These are phyloP conservation scores for Colletes latitarsis DNA, from an alignment of 1,140 invertebrate genomes.

Conservation along the genomic window DNA sequence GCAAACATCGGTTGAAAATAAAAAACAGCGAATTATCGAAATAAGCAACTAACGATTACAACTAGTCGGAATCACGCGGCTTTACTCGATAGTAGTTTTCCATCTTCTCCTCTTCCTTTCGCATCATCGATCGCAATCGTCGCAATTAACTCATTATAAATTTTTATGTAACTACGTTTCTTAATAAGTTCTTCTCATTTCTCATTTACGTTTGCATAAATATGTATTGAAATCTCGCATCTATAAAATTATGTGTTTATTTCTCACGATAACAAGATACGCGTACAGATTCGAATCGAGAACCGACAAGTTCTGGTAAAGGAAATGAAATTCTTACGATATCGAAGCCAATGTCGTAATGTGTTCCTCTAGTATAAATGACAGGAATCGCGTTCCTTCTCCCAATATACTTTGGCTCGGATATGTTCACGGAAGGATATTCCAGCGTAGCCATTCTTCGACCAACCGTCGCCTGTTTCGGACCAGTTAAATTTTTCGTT, in stretches of 20 bases:
- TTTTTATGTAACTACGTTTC: conserved; percentile 24
- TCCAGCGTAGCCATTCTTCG: neutral
- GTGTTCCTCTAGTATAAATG: conserved; percentile 88
- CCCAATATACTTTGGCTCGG: conserved; percentile 4
- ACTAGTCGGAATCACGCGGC: too few relatives aligned
- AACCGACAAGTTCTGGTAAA: neutral
- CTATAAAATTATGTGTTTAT: neutral
- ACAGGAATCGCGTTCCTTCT: conserved; percentile 87
- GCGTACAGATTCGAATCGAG: neutral
- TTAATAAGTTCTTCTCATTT: neutral
- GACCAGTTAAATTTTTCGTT: neutral
- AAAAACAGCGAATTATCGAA: too few relatives aligned
- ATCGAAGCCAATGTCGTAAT: conserved; percentile 93
- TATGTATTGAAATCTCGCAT: neutral
- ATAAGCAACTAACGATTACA: too few relatives aligned
- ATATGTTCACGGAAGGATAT: too few relatives aligned
- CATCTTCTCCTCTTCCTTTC: neutral
- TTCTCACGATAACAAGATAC: neutral
- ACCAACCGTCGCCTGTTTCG: neutral
- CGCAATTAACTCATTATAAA: neutral
- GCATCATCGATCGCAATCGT: neutral
- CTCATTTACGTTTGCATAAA: neutral
- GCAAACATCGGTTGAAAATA: too few relatives aligned
- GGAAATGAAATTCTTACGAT: conserved; percentile 84
- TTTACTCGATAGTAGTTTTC: neutral